Percentiles rank a stretch among this genome's conserved stretches.
These are phyloP conservation scores for Psittacula echo DNA, from an alignment of 2,797 vertebrate genomes.

Conservation along the genomic window DNA sequence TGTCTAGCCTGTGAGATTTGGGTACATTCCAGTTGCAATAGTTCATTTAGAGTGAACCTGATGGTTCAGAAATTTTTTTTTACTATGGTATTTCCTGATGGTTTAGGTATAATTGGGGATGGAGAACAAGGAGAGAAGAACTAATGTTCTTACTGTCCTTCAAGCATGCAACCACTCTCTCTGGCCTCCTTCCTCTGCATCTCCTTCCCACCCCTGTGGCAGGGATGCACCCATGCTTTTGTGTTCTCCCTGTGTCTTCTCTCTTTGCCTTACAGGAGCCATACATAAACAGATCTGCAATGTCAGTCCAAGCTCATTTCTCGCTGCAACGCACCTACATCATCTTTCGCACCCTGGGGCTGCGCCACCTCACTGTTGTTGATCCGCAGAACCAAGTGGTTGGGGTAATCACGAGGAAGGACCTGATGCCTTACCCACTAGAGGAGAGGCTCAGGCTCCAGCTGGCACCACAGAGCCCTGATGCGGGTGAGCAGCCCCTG, in stretches of 20 bases:
- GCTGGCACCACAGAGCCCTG: background rate
- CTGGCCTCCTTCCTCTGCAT: background rate
- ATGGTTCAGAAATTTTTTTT: constrained; percentile 8
- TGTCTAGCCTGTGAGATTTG: constrained; percentile 41
- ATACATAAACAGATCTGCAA: constrained; percentile 64
- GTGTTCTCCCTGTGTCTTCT: background rate
- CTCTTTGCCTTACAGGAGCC: constrained; percentile 54
- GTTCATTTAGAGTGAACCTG: constrained; percentile 26
- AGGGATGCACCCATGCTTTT: background rate
- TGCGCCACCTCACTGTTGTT: constrained; percentile 56
- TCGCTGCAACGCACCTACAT: constrained; percentile 43
- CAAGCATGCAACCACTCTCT: background rate
- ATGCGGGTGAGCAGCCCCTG: background rate
- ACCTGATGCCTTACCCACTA: constrained; percentile 49
- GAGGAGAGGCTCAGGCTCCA: constrained; percentile 24
- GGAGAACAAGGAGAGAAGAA: background rate
- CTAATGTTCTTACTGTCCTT: background rate
- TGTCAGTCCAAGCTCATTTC: constrained; percentile 63
- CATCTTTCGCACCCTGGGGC: constrained; percentile 57
- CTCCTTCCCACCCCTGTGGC: background rate
- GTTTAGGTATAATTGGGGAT: constrained; percentile 7
- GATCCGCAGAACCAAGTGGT: constrained; percentile 41
- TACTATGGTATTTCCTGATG: constrained; percentile 2
- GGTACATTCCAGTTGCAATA: constrained; percentile 51
- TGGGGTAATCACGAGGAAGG: constrained; percentile 60